Base-by-base conservation (phyloP, 2,888 invertebrate genomes). In the Cheilosia scutellata region DNA sequence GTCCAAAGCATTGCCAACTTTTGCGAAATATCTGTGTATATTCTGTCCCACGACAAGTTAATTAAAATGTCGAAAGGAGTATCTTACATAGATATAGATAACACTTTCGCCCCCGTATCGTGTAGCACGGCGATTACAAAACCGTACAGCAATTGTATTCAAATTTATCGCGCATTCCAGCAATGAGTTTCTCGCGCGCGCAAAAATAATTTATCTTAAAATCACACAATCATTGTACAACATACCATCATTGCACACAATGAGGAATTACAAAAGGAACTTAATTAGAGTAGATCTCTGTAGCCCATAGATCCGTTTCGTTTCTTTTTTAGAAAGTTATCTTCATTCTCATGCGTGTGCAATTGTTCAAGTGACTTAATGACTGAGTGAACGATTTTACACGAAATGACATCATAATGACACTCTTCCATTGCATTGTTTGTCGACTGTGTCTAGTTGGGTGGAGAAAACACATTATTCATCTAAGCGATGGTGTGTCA, bases 311-410 rank as follows among this genome's bases (percentile, higher is more conserved):
- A 31, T 51, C 62, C 13, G 11, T 13, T 25, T 49, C 5, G 37
- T 47, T 20, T 49, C 37, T 11, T 2, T 53, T 60, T 74, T 78
- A 83, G 83, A 83, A 83, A 83, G 83, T 83, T 57, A 78, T 57
- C 83, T 83, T 78, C 51, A 63, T 62, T 78, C 47, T 53, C 66
- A 72, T 83, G 83, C 83, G 83, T 78, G 72, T 63, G 62, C 66
- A 72, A 55, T 72, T 82, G 72, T 44, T 62, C 78, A 83, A 74
- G 68, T 83, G 68, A 83, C 78, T 78, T 78, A 78, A 83, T 83
- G 83, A 83, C 83, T 78, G 51, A 83, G 74, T 83, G 78, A 83
- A 83, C 78, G 83, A 83, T 51, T 83, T 83, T 78, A 74, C 83
- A 83, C 83, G 78, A 51, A 57, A 78, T 83, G 83, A 74, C 83